Conservation (phyloP, 2,888 invertebrate species). For the Cacoxenus indagator region DNA sequence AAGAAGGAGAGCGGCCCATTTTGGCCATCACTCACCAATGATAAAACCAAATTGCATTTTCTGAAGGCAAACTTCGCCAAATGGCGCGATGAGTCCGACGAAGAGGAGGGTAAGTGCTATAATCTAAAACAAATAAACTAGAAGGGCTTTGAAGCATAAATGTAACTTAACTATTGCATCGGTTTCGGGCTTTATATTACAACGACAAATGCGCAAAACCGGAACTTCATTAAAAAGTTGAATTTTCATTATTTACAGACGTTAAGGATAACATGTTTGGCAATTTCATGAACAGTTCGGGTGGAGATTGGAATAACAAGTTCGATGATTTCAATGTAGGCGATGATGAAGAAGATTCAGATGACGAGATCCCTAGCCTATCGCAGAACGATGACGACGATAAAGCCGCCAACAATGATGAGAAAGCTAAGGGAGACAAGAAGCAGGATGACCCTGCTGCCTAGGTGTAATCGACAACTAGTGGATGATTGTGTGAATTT, state of each 20-base stretch:
- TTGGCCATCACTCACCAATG: constrained; percentile 91
- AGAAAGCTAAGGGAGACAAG: constrained; percentile 53
- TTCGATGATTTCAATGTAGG: constrained; percentile 81
- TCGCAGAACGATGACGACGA: constrained; percentile 67
- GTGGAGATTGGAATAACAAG: constrained; percentile 57
- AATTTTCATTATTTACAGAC: constrained; percentile 32
- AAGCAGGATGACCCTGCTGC: constrained; percentile 46
- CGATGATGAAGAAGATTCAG: constrained; percentile 77
- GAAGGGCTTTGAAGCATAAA: neutral
- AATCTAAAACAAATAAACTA: neutral
- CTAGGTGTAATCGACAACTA: constrained; percentile 43
- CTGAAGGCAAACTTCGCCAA: constrained; percentile 97
- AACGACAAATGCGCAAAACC: neutral
- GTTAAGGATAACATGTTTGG: constrained; percentile 47
- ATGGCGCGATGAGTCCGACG: constrained; percentile 97
- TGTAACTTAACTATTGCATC: neutral
- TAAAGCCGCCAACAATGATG: too few relatives aligned
- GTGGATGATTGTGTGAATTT: constrained; percentile 43
- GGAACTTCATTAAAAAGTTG: neutral
- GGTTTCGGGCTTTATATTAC: neutral
- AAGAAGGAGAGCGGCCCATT: constrained; percentile 82
- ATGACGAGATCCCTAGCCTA: constrained; percentile 74
- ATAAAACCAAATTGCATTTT: constrained; percentile 93
- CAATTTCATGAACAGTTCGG: constrained; percentile 48
- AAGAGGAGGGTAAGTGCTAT: constrained; percentile 76